These are phyloP conservation scores for Plagiodera versicolora DNA, from an alignment of 2,888 invertebrate genomes.

Conservation along the genomic window DNA sequence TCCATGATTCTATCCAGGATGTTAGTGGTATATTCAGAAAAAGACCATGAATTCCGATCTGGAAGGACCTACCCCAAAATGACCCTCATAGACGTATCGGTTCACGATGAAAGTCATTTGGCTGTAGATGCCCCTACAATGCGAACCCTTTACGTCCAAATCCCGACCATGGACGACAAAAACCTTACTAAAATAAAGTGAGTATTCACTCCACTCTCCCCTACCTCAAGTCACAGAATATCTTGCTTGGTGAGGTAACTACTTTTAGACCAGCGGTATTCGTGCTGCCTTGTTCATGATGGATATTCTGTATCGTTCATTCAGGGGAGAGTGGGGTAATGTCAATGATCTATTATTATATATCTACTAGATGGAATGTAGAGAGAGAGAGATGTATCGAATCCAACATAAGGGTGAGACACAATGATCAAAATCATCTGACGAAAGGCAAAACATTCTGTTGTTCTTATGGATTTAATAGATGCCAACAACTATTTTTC, in stretches of 20 bases:
- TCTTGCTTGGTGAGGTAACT: background rate
- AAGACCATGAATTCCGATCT: constrained; percentile 52
- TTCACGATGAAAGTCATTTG: constrained; percentile 52
- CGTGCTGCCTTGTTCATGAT: background rate
- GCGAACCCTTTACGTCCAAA: constrained; percentile 52
- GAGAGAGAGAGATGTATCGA: too few relatives aligned
- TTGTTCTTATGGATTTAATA: too few relatives aligned
- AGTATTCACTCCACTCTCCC: constrained; percentile 15
- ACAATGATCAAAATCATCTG: too few relatives aligned
- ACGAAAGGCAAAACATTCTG: too few relatives aligned
- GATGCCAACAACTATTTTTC: too few relatives aligned
- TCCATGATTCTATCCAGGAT: constrained; percentile 43
- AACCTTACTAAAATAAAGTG: constrained; percentile 38
- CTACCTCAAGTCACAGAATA: background rate
- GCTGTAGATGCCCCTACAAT: constrained; percentile 56
- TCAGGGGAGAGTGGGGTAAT: too few relatives aligned
- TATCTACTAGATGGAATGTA: too few relatives aligned
- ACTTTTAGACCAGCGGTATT: background rate
- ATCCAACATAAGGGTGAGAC: too few relatives aligned
- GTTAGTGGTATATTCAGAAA: constrained; percentile 54
- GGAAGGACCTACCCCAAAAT: constrained; percentile 56
- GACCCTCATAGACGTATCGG: constrained; percentile 52
- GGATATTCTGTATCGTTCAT: background rate
- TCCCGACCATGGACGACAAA: constrained; percentile 45
- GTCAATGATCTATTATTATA: too few relatives aligned